Evolutionary conservation across 1,140 invertebrate genomes (phyloP).

Genomic region (Metopolophium dirhodum): DNA sequence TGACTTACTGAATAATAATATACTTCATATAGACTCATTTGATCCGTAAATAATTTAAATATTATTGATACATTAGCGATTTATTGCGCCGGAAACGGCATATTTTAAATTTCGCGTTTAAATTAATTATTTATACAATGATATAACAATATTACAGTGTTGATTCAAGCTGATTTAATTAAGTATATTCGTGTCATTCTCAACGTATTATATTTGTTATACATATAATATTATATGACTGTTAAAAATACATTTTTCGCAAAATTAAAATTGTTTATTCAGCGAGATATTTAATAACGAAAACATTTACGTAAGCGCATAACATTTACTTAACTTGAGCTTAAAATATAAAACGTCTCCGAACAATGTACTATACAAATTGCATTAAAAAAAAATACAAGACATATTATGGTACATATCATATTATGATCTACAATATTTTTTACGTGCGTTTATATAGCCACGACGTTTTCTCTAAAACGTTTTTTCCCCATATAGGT

Average conservation of each 20-base stretch:
- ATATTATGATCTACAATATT: background rate
- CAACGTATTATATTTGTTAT: background rate
- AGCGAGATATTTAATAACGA: background rate
- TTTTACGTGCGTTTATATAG: too few relatives aligned
- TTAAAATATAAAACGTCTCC: background rate
- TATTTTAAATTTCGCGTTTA: background rate
- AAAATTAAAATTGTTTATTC: too few relatives aligned
- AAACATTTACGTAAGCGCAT: background rate
- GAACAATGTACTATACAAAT: background rate
- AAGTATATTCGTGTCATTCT: background rate
- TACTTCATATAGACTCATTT: background rate
- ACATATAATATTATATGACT: background rate
- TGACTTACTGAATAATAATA: background rate
- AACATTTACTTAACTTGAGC: background rate
- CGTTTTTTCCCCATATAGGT: background rate
- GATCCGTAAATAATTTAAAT: background rate
- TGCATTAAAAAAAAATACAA: background rate
- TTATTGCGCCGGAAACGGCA: background rate
- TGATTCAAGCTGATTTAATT: background rate
- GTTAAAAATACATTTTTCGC: too few relatives aligned
- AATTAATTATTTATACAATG: background rate
- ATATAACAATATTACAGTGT: background rate
- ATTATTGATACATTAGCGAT: background rate
- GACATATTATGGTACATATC: background rate
- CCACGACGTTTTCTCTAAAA: background rate